These are phyloP conservation scores for Drosophila neocordata DNA, from an alignment of 1,140 invertebrate species.

Conservation along the genomic window DNA sequence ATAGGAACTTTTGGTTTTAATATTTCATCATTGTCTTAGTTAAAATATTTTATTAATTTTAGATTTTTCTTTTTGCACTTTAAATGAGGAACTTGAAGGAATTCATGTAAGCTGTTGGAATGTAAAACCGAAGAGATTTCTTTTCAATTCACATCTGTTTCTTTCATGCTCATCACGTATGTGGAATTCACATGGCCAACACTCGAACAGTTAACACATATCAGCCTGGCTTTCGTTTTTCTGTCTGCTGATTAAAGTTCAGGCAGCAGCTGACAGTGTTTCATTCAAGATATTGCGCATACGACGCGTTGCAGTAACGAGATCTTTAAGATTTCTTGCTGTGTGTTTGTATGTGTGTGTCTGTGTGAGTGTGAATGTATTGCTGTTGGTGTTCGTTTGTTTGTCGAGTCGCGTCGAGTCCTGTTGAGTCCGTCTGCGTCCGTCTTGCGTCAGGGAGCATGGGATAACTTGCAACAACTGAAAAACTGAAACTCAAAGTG, in stretches of 20 bases:
- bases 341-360: conserved; percentile 9
- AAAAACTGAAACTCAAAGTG: conserved; percentile 74
- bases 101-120: not conserved
- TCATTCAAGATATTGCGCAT: conserved; percentile 10
- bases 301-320: conserved; percentile 7
- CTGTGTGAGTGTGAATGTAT: conserved; percentile 9
- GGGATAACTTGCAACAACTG: conserved; percentile 79
- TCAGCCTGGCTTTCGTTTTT: conserved; percentile 16
- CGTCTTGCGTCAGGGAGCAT: conserved; percentile 70
- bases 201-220: conserved; percentile 24
- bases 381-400: conserved; percentile 9
- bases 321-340: conserved; percentile 27
- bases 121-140: not conserved
- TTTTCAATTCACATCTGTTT: conserved; percentile 13
- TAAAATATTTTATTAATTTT: not conserved
- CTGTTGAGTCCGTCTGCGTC: conserved; percentile 56
- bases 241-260: conserved; percentile 6
- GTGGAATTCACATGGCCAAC: conserved; percentile 19
- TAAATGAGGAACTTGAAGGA: conserved; percentile 54
- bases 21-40: not conserved
- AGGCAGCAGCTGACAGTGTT: conserved; percentile 1
- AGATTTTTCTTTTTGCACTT: conserved; percentile 26
- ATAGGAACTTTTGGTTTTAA: conserved; percentile 64
- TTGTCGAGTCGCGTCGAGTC: conserved; percentile 30
- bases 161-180: conserved; percentile 39